Base-by-base conservation (phyloP, 2,888 invertebrate species). In the Meteorus colon region DNA sequence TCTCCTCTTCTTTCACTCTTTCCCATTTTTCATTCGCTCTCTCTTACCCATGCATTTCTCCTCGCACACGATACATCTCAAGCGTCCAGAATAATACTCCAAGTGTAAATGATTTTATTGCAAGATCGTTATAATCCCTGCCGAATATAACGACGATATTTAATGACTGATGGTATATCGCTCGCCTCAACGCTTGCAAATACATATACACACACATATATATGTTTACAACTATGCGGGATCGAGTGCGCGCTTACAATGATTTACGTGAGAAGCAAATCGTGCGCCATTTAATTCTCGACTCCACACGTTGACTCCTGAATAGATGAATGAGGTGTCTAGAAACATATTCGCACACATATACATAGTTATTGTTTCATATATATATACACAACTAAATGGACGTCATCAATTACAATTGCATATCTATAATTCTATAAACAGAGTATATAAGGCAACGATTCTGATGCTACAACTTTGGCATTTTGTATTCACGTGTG, bases 101-200 rank as follows among this genome's bases (percentile, higher is more conserved):
- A 29, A 67, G 74, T 74, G 74, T 74, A 68, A 74, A 74, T 68
- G 68, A 74, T 74, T 74, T 74, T 74, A 74, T 74, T 68, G 74
- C 68, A 19, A 37, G 68, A 62, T 74, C 74, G 74, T 74, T 74
- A 68, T 74, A 69, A 74, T 41, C 68, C 48, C 29, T 31, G 48
- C 67, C 74, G 68, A 74, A 68, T 67, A 68, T 74, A 67, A 68
- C 68, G 74, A 69, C 68, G 68, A 74, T 74, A 74, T 74, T 68
- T 74, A 74, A 74, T 48, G 68, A 62, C 74, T 73, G 59, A 66
- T 70, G 59, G 55, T 51, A 55, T 65, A 65, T 73, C 51, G 63
- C 29, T 45, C 19, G 55, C 19, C 8, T 24, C 8, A 8, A 55
- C 55, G n/a, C 19, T 19, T 19, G 19, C 19, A 55, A 19, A 55